A percentile compares a stretch with the other conserved stretches of the same genome.
These are phyloP conservation scores for Pangasius mekongensis DNA, from an alignment of 2,797 vertebrate genomes.

Conservation along the genomic window DNA sequence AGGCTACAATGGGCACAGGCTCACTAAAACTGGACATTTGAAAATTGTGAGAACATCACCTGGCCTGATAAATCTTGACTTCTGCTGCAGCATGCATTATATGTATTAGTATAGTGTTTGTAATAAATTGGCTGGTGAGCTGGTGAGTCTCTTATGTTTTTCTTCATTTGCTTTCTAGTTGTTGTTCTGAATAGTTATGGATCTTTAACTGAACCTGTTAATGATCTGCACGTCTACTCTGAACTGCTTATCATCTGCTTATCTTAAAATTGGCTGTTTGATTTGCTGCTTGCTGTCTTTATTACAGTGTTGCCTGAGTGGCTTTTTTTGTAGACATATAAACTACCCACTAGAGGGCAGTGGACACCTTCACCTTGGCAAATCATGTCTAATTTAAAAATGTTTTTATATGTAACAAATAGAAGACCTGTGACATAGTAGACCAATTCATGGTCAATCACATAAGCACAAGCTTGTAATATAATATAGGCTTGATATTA, in stretches of 20 bases:
- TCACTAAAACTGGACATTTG: no score
- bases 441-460: neutral
- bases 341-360: slow-evolving; percentile 52
- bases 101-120: neutral
- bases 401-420: neutral
- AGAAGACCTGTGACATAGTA: neutral
- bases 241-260: neutral
- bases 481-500: neutral
- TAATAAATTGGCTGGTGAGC: neutral
- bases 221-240: neutral
- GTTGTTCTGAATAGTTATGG: neutral
- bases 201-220: neutral
- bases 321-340: neutral
- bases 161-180: neutral
- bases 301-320: neutral
- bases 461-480: neutral
- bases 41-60: no score
- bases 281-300: neutral
- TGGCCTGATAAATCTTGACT: no score
- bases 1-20: no score
- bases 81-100: no score
- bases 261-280: neutral
- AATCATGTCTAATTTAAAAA: neutral
- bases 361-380: slow-evolving; percentile 17
- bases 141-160: neutral